Conservation (phyloP, 1,140 invertebrate species). For the Octopus sinensis region DNA sequence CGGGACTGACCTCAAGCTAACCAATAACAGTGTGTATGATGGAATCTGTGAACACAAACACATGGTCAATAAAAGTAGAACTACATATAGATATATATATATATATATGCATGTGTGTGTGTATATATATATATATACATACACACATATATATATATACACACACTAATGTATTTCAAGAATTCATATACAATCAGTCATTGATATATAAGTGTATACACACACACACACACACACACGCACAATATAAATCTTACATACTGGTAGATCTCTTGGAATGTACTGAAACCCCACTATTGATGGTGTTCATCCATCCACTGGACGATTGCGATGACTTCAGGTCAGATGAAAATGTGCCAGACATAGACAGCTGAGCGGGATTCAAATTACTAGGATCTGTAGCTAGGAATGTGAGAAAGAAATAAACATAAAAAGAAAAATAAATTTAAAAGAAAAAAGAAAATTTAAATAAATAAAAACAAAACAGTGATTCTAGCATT, state of each 20-base stretch:
- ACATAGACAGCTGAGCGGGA: not conserved
- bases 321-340: slow-evolving; percentile 31
- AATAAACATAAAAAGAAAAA: not conserved
- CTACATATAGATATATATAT: not conserved
- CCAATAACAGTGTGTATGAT: no score
- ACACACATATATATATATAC: not conserved
- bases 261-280: slow-evolving; percentile 51
- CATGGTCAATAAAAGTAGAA: no score
- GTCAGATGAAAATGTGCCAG: slow-evolving; percentile 21
- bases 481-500: not conserved
- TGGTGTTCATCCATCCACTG: slow-evolving; percentile 53
- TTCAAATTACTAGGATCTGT: not conserved
- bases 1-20: no score
- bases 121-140: not conserved
- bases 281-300: slow-evolving; percentile 45
- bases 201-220: not conserved
- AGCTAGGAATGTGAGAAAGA: not conserved
- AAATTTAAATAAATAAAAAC: not conserved
- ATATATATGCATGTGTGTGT: not conserved
- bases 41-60: no score
- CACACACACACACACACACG: not conserved
- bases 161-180: not conserved
- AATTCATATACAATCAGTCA: no score
- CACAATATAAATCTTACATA: slow-evolving; percentile 27
- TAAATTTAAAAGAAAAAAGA: not conserved